Conservation (phyloP, 2,888 invertebrate genomes). For the Eupsilia transversa region DNA sequence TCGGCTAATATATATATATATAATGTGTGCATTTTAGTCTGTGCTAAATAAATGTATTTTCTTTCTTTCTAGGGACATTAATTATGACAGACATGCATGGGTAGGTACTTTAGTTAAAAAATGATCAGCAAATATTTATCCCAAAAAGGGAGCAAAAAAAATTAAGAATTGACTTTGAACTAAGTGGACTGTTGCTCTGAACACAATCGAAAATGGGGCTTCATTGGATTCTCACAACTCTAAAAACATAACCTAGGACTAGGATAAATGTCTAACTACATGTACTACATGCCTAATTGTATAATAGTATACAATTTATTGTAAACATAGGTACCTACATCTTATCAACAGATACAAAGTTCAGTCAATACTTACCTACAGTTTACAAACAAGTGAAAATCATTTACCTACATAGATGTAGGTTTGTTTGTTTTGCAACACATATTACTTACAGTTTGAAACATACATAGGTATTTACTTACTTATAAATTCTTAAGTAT, state of each 20-base stretch:
- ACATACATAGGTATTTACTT: conserved; percentile 24
- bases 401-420: neutral
- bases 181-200: conserved; percentile 39
- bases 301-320: conserved; percentile 49
- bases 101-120: neutral
- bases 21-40: no score
- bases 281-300: conserved; percentile 44
- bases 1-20: no score
- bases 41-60: no score
- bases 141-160: neutral
- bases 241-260: conserved; percentile 62
- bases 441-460: conserved; percentile 29
- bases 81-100: neutral
- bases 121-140: neutral
- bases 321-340: conserved; percentile 42
- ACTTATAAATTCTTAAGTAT: conserved; percentile 24
- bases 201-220: conserved; percentile 19
- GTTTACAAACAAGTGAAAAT: conserved; percentile 40
- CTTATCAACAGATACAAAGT: conserved; percentile 62
- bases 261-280: conserved; percentile 60
- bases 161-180: conserved; percentile 5
- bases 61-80: neutral
- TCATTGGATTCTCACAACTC: conserved; percentile 33
- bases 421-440: conserved; percentile 22
- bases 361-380: conserved; percentile 63